phyloP scores from a whole-genome alignment of 2,113 vertebrate species.

The Eptesicus fuscus region DNA sequence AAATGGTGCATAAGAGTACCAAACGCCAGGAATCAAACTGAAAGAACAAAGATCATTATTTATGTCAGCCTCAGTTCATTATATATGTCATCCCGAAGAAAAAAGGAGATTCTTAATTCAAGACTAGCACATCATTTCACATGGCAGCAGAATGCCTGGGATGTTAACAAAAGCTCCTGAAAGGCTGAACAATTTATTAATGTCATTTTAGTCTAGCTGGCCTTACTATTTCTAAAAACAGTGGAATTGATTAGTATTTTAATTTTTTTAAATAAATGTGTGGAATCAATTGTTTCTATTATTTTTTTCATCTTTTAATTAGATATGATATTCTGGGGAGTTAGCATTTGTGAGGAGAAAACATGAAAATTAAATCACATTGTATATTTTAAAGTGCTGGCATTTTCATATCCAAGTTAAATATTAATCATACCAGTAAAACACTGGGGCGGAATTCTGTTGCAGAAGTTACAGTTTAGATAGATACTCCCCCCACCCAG shows the following conservation, averaged over 20 bases:
- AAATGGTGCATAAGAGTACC: constrained; percentile 54
- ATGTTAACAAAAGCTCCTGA: constrained; percentile 64
- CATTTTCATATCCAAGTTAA: constrained; percentile 52
- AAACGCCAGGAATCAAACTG: constrained; percentile 56
- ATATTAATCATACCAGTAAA: constrained; percentile 36
- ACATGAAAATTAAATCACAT: constrained; percentile 28
- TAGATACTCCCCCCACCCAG: neutral
- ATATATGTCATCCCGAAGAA: constrained; percentile 64
- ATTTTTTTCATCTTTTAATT: neutral
- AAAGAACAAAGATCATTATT: constrained; percentile 69
- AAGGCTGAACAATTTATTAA: constrained; percentile 37
- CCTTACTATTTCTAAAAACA: constrained; percentile 54
- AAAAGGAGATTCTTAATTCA: constrained; percentile 62
- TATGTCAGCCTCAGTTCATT: constrained; percentile 67
- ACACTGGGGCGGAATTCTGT: neutral
- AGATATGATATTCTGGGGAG: neutral
- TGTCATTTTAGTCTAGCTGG: constrained; percentile 50
- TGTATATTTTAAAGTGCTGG: constrained; percentile 9
- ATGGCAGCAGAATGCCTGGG: constrained; percentile 33
- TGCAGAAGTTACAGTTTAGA: constrained; percentile 6
- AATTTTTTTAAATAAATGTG: constrained; percentile 14
- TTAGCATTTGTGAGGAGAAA: neutral
- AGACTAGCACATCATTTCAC: constrained; percentile 64
- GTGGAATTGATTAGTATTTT: constrained; percentile 42
- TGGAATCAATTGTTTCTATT: constrained; percentile 23